These are phyloP conservation scores for Ormyrus thymus DNA, from an alignment of 2,888 invertebrate genomes.

Conservation along the genomic window DNA sequence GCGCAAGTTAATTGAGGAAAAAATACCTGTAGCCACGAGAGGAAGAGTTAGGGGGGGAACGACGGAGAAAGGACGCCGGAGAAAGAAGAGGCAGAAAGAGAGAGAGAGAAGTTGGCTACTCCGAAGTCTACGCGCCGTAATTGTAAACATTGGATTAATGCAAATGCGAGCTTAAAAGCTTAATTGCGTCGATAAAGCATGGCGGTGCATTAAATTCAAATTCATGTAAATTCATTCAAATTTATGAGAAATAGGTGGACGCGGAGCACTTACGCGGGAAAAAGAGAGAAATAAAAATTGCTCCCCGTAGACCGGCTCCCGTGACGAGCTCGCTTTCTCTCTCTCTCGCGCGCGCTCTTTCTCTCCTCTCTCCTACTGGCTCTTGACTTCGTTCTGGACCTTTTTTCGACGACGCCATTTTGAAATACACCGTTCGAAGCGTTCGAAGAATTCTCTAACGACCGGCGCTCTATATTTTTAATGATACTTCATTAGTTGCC, in stretches of 20 bases:
- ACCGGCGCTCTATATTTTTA: slow-evolving; percentile 56
- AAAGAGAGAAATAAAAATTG: slow-evolving; percentile 74
- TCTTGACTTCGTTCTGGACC: slow-evolving; percentile 51
- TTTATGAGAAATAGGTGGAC: slow-evolving; percentile 76
- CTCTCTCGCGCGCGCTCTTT: slow-evolving; percentile 51
- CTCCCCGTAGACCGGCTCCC: slow-evolving; percentile 72
- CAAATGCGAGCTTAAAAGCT: slow-evolving; percentile 75
- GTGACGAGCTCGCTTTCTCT: slow-evolving; percentile 59
- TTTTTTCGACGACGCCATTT: slow-evolving; percentile 60
- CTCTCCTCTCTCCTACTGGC: slow-evolving; percentile 52
- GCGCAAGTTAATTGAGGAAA: slow-evolving; percentile 48
- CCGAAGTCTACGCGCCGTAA: slow-evolving; percentile 66
- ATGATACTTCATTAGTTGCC: slow-evolving; percentile 55
- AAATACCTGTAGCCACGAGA: slow-evolving; percentile 30
- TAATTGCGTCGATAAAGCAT: slow-evolving; percentile 76
- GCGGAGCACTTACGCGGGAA: slow-evolving; percentile 72
- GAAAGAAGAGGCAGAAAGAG: slow-evolving; percentile 17
- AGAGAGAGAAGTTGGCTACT: slow-evolving; percentile 50
- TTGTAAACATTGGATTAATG: slow-evolving; percentile 76
- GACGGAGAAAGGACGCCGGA: slow-evolving; percentile 6
- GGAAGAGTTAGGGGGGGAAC: slow-evolving; percentile 16
- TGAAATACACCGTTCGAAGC: slow-evolving; percentile 60
- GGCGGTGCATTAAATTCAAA: slow-evolving; percentile 75
- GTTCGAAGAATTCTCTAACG: slow-evolving; percentile 60
- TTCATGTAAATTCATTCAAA: slow-evolving; percentile 76